phyloP scores from a whole-genome alignment of 2,113 vertebrate species.

The Bungarus multicinctus region DNA sequence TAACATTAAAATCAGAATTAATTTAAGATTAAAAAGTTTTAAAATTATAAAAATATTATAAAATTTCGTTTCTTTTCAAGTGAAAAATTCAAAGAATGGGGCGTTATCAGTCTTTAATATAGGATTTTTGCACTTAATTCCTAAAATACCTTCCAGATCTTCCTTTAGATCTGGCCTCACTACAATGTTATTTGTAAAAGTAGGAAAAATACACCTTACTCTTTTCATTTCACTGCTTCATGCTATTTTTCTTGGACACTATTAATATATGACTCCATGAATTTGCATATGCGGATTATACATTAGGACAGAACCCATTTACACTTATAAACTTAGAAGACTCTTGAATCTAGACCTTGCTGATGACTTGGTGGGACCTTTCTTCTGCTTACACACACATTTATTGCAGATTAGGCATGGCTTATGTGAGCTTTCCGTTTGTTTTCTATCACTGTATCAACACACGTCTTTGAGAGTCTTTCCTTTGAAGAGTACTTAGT shows the following conservation, averaged over 20 bases:
- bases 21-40: too few species aligned
- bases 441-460: background rate
- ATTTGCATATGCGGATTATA: background rate
- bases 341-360: background rate
- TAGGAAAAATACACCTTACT: background rate
- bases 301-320: background rate
- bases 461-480: background rate
- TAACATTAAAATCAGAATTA: too few species aligned
- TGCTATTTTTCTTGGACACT: background rate
- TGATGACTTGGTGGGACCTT: background rate
- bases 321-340: background rate
- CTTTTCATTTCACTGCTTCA: background rate
- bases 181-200: background rate
- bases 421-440: background rate
- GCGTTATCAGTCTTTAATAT: too few species aligned
- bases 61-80: too few species aligned
- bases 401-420: background rate
- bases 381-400: background rate
- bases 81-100: too few species aligned
- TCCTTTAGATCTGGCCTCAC: background rate
- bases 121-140: background rate
- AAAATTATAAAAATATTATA: too few species aligned
- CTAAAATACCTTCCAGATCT: background rate
- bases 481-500: background rate
- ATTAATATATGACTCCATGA: background rate